A percentile compares a stretch with the other conserved stretches of the same genome.
Evolutionary conservation across 2,113 vertebrate genomes (phyloP).

Genomic region (Colinus virginianus): DNA sequence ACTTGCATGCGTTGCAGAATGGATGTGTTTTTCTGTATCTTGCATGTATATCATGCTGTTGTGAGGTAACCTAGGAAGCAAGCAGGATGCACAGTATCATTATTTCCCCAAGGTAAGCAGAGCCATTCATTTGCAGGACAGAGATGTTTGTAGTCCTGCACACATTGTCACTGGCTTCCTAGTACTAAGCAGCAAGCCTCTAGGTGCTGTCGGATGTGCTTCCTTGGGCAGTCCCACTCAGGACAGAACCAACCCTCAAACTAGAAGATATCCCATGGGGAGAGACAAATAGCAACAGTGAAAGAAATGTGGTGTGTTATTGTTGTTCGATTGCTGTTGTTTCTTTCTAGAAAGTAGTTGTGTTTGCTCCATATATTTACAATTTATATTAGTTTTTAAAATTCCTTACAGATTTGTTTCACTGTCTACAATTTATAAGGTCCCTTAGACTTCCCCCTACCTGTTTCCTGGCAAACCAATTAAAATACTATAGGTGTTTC

Average conservation of each 20-base stretch:
- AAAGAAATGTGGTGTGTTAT: neutral
- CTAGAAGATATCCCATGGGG: neutral
- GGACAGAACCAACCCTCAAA: neutral
- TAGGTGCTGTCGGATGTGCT: accelerated
- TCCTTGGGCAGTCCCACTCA: neutral
- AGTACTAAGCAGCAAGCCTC: neutral
- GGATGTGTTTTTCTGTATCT: neutral
- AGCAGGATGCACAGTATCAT: neutral
- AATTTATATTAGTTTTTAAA: neutral
- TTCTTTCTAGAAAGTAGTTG: neutral
- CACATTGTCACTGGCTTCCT: neutral
- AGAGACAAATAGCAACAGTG: neutral
- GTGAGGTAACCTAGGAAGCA: neutral
- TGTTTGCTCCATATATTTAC: neutral
- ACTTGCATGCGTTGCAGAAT: neutral
- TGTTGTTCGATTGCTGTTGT: neutral
- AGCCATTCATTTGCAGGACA: neutral
- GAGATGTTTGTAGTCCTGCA: neutral
- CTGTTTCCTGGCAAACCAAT: slow-evolving; percentile 59
- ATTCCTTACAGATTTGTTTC: slow-evolving; percentile 33
- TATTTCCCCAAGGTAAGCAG: neutral
- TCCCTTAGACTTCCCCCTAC: neutral
- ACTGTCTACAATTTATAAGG: slow-evolving; percentile 14
- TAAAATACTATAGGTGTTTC: slow-evolving; percentile 60
- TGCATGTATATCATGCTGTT: neutral